Percentiles rank a stretch among this genome's conserved stretches.
Conservation (phyloP, 2,113 vertebrate species). For the Antechinus flavipes region DNA sequence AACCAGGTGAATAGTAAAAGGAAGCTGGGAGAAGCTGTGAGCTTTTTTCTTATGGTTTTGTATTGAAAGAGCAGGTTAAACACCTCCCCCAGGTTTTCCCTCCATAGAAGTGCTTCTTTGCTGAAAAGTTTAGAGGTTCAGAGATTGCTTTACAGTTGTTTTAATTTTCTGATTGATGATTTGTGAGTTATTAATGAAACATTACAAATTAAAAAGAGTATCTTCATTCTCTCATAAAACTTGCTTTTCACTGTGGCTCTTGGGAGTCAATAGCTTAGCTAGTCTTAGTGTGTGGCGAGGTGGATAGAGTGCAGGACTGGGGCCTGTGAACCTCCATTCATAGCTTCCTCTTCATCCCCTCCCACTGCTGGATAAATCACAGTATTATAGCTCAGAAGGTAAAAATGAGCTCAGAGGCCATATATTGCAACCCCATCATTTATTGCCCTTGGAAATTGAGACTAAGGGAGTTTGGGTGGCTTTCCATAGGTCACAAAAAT, state of each 20-base stretch:
- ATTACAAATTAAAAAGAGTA: not conserved
- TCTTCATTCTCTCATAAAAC: not conserved
- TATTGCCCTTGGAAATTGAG: not conserved
- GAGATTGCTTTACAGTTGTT: not conserved
- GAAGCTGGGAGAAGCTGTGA: not conserved
- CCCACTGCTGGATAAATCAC: not conserved
- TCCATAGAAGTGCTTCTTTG: not conserved
- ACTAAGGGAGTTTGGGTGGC: not conserved
- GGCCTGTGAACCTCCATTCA: not conserved
- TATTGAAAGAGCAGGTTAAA: not conserved
- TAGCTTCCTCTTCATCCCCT: not conserved
- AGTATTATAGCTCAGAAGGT: not conserved
- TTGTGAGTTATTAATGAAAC: not conserved
- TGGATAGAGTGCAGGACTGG: not conserved
- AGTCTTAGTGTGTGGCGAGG: not conserved
- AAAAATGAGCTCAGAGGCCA: not conserved
- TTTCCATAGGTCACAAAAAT: not conserved
- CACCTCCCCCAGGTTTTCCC: not conserved
- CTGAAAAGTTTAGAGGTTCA: not conserved
- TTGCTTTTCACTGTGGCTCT: not conserved
- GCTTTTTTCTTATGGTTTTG: conserved; percentile 9
- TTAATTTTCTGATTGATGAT: not conserved
- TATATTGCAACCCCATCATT: not conserved
- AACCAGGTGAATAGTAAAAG: conserved; percentile 7
- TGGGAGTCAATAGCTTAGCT: not conserved